Base-by-base conservation (phyloP, 2,797 vertebrate genomes). In the Bradypus variegatus region DNA sequence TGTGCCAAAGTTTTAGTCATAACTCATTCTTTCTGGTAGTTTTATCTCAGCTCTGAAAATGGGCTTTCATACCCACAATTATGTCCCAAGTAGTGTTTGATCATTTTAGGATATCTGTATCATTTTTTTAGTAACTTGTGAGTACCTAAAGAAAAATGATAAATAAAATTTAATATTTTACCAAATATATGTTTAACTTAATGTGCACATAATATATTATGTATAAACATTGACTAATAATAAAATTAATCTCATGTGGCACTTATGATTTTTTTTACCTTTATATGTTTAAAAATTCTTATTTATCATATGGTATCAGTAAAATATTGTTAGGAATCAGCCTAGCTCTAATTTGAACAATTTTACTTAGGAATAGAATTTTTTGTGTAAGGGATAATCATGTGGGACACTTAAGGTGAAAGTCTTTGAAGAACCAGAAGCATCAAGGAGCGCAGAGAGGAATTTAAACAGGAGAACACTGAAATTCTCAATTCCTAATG, bases 31-130 rank as follows among this genome's bases (percentile, higher is more conserved):
- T 95, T 89, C 70, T 80, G 85, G 85, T 83, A 86, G 65, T 94
- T 95, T 93, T 95, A 80, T 88, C 33, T 95, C 94, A 77, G 38
- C 50, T 92, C 14, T 94, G 53, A 96, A 89, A 87, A 64, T 88
- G 58, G 80, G 5, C 91, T 95, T 83, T 94, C 31, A 50, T 86
- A 90, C 18, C 41, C 27, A 72, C 1, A 89, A 50, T 82, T 88
- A 18, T 70, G 82, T 23, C 29, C 60, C 94, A n/a, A 53, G 88
- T 94, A 58, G 27, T 13, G 23, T 91, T 81, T 58, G 45, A 92
- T 93, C 79, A 85, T 93, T 81, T 93, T 83, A 86, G 36, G 27
- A 69, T 48, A 76, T 76, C 70, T 76, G 8, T 31, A 27, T 76
- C 36, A 38, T 76, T 84, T 91, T 86, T 38, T 58, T 16, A 65